Percentiles rank a stretch among this genome's conserved stretches.
Evolutionary conservation across 1,140 invertebrate genomes (phyloP).

Genomic region (Drosophila gunungcola): DNA sequence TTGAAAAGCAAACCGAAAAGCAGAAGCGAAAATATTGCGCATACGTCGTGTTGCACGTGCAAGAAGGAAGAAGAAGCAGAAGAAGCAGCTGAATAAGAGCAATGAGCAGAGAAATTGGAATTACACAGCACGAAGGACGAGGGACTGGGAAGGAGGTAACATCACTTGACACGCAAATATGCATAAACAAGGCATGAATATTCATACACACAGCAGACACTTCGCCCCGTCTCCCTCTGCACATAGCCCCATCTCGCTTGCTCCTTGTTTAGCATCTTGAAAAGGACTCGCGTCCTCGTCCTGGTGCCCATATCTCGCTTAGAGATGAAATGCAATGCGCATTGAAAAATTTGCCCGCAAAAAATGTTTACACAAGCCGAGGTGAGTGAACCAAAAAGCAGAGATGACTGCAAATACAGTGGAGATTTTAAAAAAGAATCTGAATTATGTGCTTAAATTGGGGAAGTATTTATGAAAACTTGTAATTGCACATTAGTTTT

Average conservation of each 20-base stretch:
- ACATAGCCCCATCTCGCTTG: constrained; percentile 9
- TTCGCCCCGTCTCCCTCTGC: constrained; percentile 16
- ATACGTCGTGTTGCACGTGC: constrained; percentile 61
- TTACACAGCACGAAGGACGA: constrained; percentile 24
- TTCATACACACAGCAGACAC: constrained; percentile 66
- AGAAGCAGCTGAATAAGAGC: constrained; percentile 27
- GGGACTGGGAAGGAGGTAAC: constrained; percentile 22
- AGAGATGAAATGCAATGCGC: constrained; percentile 84
- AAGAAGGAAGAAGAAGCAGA: constrained; percentile 5
- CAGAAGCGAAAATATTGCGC: constrained; percentile 62
- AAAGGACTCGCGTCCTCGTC: constrained; percentile 61
- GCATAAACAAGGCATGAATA: constrained; percentile 84
- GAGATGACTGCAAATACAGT: constrained; percentile 36
- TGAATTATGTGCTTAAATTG: background rate
- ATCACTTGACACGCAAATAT: constrained; percentile 84
- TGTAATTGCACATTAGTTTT: no score
- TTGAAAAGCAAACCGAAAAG: constrained; percentile 62
- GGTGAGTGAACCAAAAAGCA: constrained; percentile 54
- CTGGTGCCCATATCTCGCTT: constrained; percentile 70
- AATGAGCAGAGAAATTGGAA: constrained; percentile 42
- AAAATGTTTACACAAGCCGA: constrained; percentile 63
- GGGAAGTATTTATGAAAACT: no score
- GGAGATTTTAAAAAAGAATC: background rate
- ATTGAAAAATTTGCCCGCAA: constrained; percentile 68
- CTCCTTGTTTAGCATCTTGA: constrained; percentile 38